phyloP scores from a whole-genome alignment of 2,888 invertebrate genomes.

The Drosophila gaucha region DNA sequence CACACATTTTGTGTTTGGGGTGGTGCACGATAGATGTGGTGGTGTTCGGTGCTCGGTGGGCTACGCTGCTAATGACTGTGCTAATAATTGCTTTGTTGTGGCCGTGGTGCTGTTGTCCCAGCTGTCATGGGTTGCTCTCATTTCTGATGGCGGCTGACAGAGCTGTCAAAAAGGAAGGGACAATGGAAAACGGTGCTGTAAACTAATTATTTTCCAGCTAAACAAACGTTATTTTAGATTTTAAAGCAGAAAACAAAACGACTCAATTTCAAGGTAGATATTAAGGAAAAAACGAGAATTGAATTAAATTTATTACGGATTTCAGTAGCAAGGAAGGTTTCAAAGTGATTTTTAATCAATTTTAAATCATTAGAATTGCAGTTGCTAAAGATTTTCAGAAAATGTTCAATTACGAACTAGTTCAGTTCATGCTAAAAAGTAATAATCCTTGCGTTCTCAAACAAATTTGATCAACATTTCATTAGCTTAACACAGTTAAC shows the following conservation, averaged over 20 bases:
- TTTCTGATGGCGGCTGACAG: constrained; percentile 2
- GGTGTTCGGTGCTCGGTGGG: constrained; percentile 10
- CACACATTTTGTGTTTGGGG: constrained; percentile 28
- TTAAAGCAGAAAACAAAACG: not conserved
- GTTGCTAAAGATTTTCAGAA: not conserved
- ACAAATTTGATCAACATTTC: not conserved
- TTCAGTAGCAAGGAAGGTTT: too few species aligned
- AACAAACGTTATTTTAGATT: not conserved
- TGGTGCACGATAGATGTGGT: too few species aligned
- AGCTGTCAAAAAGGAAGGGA: constrained; percentile 17
- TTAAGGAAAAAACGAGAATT: too few species aligned
- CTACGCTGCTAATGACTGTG: constrained; percentile 62
- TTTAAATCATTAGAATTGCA: too few species aligned
- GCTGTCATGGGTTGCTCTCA: constrained; percentile 24
- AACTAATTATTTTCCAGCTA: constrained; percentile 1
- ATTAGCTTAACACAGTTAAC: too few species aligned
- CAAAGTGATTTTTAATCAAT: too few species aligned
- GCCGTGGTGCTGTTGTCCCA: constrained; percentile 33
- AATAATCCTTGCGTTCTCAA: not conserved
- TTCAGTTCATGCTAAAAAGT: not conserved
- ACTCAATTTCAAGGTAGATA: not conserved
- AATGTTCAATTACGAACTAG: not conserved
- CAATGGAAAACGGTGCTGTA: constrained; percentile 5
- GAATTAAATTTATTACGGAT: too few species aligned
- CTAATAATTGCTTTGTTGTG: constrained; percentile 71